phyloP scores from a whole-genome alignment of 64 coral and sea anemone species.

The Pocillopora damicornis region DNA sequence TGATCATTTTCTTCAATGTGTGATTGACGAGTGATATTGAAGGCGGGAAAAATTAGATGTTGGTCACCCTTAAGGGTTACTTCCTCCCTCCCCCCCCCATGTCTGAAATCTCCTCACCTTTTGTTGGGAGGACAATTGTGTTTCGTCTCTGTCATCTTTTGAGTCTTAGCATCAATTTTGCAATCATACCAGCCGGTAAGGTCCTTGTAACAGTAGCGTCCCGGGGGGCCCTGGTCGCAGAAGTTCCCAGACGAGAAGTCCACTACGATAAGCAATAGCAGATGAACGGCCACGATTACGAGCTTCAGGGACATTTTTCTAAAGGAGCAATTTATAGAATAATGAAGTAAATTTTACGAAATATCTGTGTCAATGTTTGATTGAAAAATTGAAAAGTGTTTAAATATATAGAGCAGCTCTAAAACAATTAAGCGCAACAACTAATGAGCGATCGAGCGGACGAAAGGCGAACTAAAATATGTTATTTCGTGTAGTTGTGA shows the following conservation, averaged over 20 bases:
- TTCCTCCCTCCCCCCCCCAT: no score
- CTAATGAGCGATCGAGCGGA: not conserved
- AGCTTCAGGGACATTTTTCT: constrained; percentile 8
- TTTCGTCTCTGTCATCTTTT: not conserved
- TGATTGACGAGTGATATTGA: no score
- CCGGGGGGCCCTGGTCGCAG: constrained; percentile 19
- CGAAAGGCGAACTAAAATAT: not conserved
- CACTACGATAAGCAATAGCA: not conserved
- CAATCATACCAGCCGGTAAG: constrained; percentile 24
- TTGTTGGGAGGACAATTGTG: not conserved
- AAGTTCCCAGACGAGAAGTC: constrained; percentile 4
- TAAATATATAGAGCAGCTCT: not conserved
- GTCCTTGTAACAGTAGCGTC: constrained; percentile 33
- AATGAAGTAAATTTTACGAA: not conserved
- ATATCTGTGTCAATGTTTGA: no score
- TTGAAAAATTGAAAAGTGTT: no score
- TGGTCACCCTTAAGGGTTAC: no score
- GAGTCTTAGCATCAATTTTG: not conserved
- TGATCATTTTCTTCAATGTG: no score
- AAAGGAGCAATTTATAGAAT: not conserved
- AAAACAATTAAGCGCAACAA: not conserved
- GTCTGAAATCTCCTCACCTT: not conserved
- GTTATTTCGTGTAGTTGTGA: no score
- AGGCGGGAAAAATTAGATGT: not conserved
- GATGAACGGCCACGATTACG: not conserved